phyloP scores from a whole-genome alignment of 2,888 invertebrate species.

The Norana najaformis region DNA sequence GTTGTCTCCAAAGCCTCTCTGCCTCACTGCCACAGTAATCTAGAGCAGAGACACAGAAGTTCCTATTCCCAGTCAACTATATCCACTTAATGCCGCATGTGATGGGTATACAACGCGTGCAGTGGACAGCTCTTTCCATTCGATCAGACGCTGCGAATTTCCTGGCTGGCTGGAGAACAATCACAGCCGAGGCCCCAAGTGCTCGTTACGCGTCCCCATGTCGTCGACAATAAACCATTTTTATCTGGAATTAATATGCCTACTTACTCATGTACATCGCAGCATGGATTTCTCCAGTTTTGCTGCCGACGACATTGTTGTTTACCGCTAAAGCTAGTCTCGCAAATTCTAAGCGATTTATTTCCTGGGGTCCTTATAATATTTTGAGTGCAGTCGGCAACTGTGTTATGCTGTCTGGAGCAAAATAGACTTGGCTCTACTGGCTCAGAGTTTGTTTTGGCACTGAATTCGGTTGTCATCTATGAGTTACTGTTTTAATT shows the following conservation, averaged over 20 bases:
- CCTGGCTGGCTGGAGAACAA: conserved; percentile 5
- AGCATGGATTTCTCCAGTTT: not conserved
- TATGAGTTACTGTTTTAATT: not conserved
- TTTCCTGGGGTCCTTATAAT: not conserved
- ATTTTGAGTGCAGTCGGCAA: not conserved
- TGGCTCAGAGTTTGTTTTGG: not conserved
- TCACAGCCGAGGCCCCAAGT: not conserved
- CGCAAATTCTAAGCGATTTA: conserved; percentile 5
- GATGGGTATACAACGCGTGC: not conserved
- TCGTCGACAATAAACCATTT: not conserved
- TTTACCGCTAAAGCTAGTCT: not conserved
- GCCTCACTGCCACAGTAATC: not conserved
- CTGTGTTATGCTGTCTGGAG: not conserved
- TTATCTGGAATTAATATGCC: not conserved
- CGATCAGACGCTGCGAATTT: not conserved
- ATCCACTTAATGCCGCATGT: not conserved
- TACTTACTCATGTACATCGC: not conserved
- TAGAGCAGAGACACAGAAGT: not conserved
- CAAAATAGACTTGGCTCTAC: not conserved
- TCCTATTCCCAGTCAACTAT: conserved; percentile 13
- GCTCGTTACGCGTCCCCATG: not conserved
- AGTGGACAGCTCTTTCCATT: not conserved
- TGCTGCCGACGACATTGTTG: not conserved
- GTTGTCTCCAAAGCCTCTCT: too few relatives aligned
- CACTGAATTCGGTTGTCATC: not conserved